phyloP scores from a whole-genome alignment of 2,113 vertebrate species.

The Cavia aperea region DNA sequence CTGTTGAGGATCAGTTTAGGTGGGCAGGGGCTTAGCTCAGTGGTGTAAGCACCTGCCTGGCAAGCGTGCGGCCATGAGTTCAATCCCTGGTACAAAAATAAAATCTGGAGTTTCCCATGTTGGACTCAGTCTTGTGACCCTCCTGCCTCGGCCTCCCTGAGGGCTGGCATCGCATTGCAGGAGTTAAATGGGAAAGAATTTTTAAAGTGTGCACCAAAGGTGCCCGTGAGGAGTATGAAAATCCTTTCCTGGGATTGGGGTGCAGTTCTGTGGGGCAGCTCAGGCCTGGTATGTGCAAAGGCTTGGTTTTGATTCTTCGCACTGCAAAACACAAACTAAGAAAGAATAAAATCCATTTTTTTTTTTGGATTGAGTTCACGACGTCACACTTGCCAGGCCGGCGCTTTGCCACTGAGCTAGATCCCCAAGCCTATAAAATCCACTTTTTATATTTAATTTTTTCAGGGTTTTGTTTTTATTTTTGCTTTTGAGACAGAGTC shows the following conservation, averaged over 20 bases:
- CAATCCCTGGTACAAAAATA: too few species aligned
- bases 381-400: too few species aligned
- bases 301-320: neutral
- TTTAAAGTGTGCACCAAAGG: neutral
- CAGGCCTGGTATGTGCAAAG: neutral
- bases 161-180: neutral
- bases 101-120: too few species aligned
- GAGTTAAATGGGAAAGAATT: neutral
- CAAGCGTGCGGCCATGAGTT: too few species aligned
- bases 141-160: neutral
- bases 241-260: neutral
- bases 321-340: neutral
- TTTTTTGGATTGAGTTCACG: too few species aligned
- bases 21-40: too few species aligned
- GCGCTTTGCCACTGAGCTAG: too few species aligned
- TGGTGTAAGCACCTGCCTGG: too few species aligned
- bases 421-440: too few species aligned
- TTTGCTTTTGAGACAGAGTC: neutral
- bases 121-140: neutral
- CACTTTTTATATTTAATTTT: neutral
- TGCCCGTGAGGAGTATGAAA: neutral
- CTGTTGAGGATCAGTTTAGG: too few species aligned
- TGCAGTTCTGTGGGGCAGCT: neutral
- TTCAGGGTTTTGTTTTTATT: too few species aligned
- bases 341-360: neutral